Percentiles rank a stretch among this genome's conserved stretches.
Evolutionary conservation across 2,888 invertebrate species (phyloP).

Genomic region (Platycnemis pennipes): DNA sequence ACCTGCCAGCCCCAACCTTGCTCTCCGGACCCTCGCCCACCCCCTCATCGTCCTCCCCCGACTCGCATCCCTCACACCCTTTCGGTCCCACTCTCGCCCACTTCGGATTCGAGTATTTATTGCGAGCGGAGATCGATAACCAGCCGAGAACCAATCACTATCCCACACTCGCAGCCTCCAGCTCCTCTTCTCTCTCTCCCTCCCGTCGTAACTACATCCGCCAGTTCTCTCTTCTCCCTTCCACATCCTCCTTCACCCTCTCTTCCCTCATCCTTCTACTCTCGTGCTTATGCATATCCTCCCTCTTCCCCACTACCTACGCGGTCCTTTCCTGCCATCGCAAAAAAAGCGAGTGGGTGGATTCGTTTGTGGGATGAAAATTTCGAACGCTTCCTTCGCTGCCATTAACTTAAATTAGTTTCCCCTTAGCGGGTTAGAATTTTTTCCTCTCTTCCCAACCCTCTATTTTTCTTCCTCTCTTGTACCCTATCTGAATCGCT

Average conservation of each 20-base stretch:
- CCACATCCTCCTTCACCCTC: not conserved
- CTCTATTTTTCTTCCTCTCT: no score
- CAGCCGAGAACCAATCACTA: slow-evolving; percentile 26
- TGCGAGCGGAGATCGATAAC: slow-evolving; percentile 36
- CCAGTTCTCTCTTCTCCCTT: not conserved
- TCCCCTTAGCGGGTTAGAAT: not conserved
- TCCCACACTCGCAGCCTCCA: not conserved
- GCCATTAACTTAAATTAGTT: slow-evolving; percentile 5
- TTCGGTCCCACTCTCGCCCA: not conserved
- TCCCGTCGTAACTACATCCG: not conserved
- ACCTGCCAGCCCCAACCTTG: not conserved
- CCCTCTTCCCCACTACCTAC: not conserved
- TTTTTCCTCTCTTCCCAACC: not conserved
- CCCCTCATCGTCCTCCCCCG: not conserved
- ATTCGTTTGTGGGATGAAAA: not conserved
- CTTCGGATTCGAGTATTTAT: slow-evolving; percentile 39
- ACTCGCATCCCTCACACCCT: not conserved
- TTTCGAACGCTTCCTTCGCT: slow-evolving; percentile 15
- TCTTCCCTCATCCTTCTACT: not conserved
- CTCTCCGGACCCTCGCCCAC: not conserved
- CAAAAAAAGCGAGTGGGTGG: not conserved
- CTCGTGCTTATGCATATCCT: not conserved
- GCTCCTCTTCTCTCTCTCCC: not conserved
- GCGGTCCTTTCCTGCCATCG: not conserved
- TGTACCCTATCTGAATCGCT: no score